These are phyloP conservation scores for Iselma pallidipennis DNA, from an alignment of 2,888 invertebrate genomes.

Conservation along the genomic window DNA sequence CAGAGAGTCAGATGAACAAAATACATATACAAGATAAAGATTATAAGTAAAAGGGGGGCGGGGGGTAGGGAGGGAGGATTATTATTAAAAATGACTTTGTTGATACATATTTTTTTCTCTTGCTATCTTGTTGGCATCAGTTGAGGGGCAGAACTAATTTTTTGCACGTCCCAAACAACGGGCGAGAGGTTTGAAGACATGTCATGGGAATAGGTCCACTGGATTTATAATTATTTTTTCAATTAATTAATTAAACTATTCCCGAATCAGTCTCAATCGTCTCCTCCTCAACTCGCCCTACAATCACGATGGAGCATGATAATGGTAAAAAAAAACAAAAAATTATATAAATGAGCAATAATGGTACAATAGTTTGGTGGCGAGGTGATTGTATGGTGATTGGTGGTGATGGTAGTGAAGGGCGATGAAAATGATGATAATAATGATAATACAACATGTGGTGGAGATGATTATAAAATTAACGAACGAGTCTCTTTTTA, in stretches of 20 bases:
- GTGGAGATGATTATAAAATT: slow-evolving; percentile 41
- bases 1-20: slow-evolving; percentile 25
- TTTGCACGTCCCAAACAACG: slow-evolving; percentile 48
- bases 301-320: slow-evolving; percentile 38
- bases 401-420: slow-evolving; percentile 40
- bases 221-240: slow-evolving; percentile 29
- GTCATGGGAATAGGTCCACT: slow-evolving; percentile 45
- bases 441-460: slow-evolving; percentile 20
- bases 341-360: slow-evolving; percentile 29
- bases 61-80: not conserved
- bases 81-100: too few relatives aligned
- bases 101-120: not conserved
- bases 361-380: slow-evolving; percentile 23
- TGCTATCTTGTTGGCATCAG: slow-evolving; percentile 26
- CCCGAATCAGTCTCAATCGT: slow-evolving; percentile 52
- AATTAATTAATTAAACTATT: slow-evolving; percentile 32
- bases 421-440: slow-evolving; percentile 24
- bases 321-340: slow-evolving; percentile 27
- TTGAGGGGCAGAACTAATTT: slow-evolving; percentile 52
- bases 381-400: slow-evolving; percentile 20
- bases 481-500: slow-evolving; percentile 48
- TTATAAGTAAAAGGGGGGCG: not conserved
- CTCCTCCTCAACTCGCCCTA: slow-evolving; percentile 45
- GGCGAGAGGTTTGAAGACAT: slow-evolving; percentile 46
- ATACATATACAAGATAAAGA: slow-evolving; percentile 22